Evolutionary conservation across 2,797 vertebrate genomes (phyloP), one percentile per base, ranked within the genome.

Genomic region (Podarcis lilfordi): DNA sequence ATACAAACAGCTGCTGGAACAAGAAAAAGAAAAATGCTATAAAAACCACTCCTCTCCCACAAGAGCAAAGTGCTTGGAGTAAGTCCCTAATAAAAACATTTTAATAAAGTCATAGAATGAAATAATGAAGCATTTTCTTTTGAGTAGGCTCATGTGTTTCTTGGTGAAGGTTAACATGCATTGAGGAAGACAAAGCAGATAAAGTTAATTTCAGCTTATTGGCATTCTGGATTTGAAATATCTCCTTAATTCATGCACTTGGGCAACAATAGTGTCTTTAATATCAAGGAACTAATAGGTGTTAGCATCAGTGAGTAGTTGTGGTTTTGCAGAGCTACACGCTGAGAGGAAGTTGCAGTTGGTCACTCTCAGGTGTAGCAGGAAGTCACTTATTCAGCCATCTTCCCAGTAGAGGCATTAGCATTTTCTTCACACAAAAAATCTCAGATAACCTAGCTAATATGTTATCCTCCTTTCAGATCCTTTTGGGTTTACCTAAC

Each of bases 1-100:
- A 15, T 97, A 97, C 82, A 93, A 85, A 82, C 94, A 91, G 43
- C 93, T 97, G 61, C 27, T 97, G 84, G 84, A 95, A 32, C 90
- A 92, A 59, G 91, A 96, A 79, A 97, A 95, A 92, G 95, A 94
- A 50, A 92, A 92, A 32, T 87, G 92, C 25, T 90, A 93, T 85
- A 91, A 92, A 91, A 93, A 77, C 59, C 7, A 76, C 7, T 19
- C 84, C 37, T 21, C 74, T 88, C 21, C 94, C 27, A 29, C 21
- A 10, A 4, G 35, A 10, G 72, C 89, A 88, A 71, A 87, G 35
- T 74, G 89, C 59, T 66, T n/a, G 55, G 96, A 85, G 97, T 97
- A 95, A 95, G 84, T 91, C 88, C 74, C 2, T 29, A 86, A 61
- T 35, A 61, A 2, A 59, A 76, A 37, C 11, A n/a, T 64, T 66